Percentiles rank a stretch among this genome's conserved stretches.
Conservation (phyloP, 1,140 invertebrate species). For the Mamestra configurata region DNA sequence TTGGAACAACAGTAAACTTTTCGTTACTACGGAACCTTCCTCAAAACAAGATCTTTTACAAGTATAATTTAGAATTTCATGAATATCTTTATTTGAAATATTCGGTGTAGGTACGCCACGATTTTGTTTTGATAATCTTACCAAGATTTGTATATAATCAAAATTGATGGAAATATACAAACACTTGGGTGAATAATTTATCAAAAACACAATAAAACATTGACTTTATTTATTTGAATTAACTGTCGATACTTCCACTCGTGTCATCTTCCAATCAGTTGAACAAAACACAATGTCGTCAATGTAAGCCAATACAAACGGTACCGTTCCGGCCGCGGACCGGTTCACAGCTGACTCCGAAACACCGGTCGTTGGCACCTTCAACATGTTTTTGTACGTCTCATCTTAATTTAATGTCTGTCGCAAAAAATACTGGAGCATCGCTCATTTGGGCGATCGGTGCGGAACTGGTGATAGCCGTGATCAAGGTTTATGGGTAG, state of each 20-base stretch:
- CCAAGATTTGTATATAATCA: too few relatives aligned
- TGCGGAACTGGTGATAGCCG: background rate
- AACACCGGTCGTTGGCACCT: slow-evolving; percentile 40
- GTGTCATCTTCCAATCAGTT: background rate
- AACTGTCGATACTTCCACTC: background rate
- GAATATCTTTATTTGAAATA: too few relatives aligned
- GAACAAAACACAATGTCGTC: slow-evolving; percentile 18
- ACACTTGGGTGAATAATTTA: background rate
- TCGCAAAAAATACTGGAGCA: slow-evolving; percentile 43
- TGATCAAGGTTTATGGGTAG: background rate
- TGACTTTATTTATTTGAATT: too few relatives aligned
- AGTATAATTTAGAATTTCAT: too few relatives aligned
- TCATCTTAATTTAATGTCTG: slow-evolving; percentile 40
- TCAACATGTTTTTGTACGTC: slow-evolving; percentile 36
- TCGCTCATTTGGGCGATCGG: background rate
- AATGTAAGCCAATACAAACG: slow-evolving; percentile 46
- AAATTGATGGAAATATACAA: background rate
- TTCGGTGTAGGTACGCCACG: too few relatives aligned
- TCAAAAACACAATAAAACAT: background rate
- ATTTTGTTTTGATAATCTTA: too few relatives aligned
- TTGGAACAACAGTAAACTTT: too few relatives aligned
- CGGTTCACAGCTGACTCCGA: slow-evolving; percentile 49
- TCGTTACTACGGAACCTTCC: too few relatives aligned
- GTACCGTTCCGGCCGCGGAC: slow-evolving; percentile 43
- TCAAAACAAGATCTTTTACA: too few relatives aligned